Conservation (phyloP, 2,113 vertebrate genomes). For the Alaudala cheleensis region DNA sequence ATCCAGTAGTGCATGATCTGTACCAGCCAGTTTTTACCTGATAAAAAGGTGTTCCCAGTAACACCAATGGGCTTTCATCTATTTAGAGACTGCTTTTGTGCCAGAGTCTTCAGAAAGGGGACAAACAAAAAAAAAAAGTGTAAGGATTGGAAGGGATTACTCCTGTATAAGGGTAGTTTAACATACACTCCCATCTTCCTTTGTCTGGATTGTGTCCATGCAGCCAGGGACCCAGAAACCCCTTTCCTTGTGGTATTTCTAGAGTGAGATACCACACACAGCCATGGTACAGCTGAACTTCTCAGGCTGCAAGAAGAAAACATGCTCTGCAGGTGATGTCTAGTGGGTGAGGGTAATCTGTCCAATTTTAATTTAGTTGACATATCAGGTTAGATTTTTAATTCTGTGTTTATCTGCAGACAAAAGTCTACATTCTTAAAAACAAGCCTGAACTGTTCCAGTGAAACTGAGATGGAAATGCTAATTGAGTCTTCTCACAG, state of each 20-base stretch:
- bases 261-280: not conserved
- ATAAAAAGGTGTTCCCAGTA: not conserved
- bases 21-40: not conserved
- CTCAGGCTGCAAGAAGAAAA: not conserved
- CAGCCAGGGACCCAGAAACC: not conserved
- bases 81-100: not conserved
- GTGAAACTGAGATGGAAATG: constrained; percentile 47
- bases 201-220: not conserved
- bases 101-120: not conserved
- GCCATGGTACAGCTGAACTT: not conserved
- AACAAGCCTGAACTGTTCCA: constrained; percentile 28
- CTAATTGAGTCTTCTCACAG: constrained; percentile 59
- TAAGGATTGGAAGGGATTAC: not conserved
- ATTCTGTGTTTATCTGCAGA: constrained; percentile 44
- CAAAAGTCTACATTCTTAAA: constrained; percentile 29
- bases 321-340: not conserved
- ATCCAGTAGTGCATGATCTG: not conserved
- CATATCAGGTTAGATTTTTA: constrained; percentile 21
- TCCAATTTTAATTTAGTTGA: constrained; percentile 48
- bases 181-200: not conserved
- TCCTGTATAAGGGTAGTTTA: not conserved
- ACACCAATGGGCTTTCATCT: not conserved
- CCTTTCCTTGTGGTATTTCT: not conserved
- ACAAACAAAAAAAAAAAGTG: not conserved
- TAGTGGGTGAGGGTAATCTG: not conserved